Evolutionary conservation across 2,888 invertebrate species (phyloP), one percentile per base, ranked within the genome.

Genomic region (Clusia tigrina): DNA sequence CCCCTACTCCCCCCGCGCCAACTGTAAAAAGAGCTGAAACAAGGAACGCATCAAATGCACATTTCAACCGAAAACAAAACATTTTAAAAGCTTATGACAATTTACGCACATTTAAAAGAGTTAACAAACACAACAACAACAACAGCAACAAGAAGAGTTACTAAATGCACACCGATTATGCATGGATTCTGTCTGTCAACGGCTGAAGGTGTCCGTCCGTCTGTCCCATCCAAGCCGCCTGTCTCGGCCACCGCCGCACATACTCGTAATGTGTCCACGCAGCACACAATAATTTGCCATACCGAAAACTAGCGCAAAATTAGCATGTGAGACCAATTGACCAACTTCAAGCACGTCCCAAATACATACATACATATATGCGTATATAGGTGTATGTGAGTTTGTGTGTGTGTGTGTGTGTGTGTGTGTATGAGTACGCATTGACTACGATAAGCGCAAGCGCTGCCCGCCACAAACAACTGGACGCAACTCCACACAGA

Each of bases 281-380:
- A n/a, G n/a, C n/a, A n/a, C n/a, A n/a, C n/a, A n/a, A n/a, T n/a
- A n/a, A n/a, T n/a, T n/a, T 6, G 12, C 32, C 48, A 22, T 48
- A 22, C 48, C 22, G 22, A 18, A 42, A 58, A 58, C 58, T 63
- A 58, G 77, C 73, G 76, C 60, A 60, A 80, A 79, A 78, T 79
- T 78, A 78, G 78, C 78, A 66, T 69, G 76, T 80, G 78, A 74
- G 72, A 74, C 78, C 73, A 79, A 79, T 79, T 77, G 74, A 48
- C 48, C 48, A 22, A 48, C 20, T 48, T 22, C 5, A n/a, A n/a
- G n/a, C n/a, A 15, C 42, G 9, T 42, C 48, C 18, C 42, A 42
- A n/a, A n/a, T n/a, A n/a, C n/a, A n/a, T n/a, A n/a, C n/a, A n/a
- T n/a, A n/a, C n/a, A n/a, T n/a, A n/a, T n/a, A n/a, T n/a, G n/a